Conservation (phyloP, 2,888 invertebrate genomes). For the Fissipunctia ypsillon region DNA sequence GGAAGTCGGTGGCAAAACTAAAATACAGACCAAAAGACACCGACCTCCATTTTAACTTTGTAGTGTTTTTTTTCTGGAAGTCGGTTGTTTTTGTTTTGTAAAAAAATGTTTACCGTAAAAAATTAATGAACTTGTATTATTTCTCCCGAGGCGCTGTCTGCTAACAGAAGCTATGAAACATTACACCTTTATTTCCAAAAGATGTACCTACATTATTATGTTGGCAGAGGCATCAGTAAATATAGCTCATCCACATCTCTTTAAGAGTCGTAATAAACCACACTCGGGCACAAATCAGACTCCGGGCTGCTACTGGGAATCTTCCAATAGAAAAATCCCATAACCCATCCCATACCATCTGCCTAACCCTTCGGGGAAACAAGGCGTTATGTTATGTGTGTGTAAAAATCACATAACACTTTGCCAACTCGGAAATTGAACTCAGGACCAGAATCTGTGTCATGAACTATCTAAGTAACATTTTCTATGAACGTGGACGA, state of each 20-base stretch:
- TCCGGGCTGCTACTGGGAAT: not conserved
- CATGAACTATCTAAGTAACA: not conserved
- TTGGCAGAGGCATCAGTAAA: not conserved
- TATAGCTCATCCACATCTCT: not conserved
- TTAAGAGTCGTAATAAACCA: not conserved
- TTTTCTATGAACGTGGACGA: not conserved
- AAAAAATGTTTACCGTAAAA: not conserved
- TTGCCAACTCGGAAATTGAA: not conserved
- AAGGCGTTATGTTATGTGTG: too few relatives aligned
- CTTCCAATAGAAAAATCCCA: not conserved
- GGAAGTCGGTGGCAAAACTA: too few relatives aligned
- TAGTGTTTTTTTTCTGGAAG: too few relatives aligned
- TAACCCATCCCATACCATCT: too few relatives aligned
- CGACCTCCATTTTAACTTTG: too few relatives aligned
- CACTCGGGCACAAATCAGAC: not conserved
- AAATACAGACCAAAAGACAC: too few relatives aligned
- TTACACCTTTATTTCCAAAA: not conserved
- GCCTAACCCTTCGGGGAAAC: too few relatives aligned
- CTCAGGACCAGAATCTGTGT: not conserved
- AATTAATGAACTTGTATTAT: not conserved
- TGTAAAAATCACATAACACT: too few relatives aligned
- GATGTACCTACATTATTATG: too few relatives aligned
- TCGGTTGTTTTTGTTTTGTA: too few relatives aligned
- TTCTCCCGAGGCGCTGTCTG: not conserved
- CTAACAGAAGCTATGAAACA: not conserved